Evolutionary conservation across 1,140 invertebrate species (phyloP).

Genomic region (Drosophila seguyi): DNA sequence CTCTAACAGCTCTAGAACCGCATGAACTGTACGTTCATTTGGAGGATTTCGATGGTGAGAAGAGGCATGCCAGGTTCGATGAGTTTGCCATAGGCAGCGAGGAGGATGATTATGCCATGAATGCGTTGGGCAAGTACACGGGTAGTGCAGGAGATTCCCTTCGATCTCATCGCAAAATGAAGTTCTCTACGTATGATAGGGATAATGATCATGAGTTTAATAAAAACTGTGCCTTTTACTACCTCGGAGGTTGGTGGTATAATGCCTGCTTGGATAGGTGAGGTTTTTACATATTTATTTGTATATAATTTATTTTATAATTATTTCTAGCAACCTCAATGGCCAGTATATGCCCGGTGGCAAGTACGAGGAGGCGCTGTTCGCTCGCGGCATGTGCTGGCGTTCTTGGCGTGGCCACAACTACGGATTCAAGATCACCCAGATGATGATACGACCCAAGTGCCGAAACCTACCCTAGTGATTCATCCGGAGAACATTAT

Average conservation of each 20-base stretch:
- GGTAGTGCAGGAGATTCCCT: conserved; percentile 64
- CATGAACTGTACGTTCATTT: conserved; percentile 89
- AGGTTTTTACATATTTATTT: background rate
- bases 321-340: conserved; percentile 51
- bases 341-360: conserved; percentile 64
- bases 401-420: conserved; percentile 71
- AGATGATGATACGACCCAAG: conserved; percentile 73
- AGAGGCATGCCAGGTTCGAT: conserved; percentile 87
- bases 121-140: conserved; percentile 87
- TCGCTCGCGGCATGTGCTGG: conserved; percentile 73
- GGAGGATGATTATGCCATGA: conserved; percentile 88
- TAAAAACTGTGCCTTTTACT: conserved; percentile 88
- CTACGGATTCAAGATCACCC: conserved; percentile 60
- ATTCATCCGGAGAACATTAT: conserved; percentile 19
- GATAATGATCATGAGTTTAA: conserved; percentile 90
- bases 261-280: conserved; percentile 83
- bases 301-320: background rate
- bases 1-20: conserved; percentile 87
- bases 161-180: conserved; percentile 11
- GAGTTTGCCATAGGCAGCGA: conserved; percentile 89
- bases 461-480: conserved; percentile 46
- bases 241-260: conserved; percentile 89
- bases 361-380: conserved; percentile 62
- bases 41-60: conserved; percentile 87
- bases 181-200: conserved; percentile 69